phyloP scores from a whole-genome alignment of 2,888 invertebrate genomes.

The Drosophila maculinotata region DNA sequence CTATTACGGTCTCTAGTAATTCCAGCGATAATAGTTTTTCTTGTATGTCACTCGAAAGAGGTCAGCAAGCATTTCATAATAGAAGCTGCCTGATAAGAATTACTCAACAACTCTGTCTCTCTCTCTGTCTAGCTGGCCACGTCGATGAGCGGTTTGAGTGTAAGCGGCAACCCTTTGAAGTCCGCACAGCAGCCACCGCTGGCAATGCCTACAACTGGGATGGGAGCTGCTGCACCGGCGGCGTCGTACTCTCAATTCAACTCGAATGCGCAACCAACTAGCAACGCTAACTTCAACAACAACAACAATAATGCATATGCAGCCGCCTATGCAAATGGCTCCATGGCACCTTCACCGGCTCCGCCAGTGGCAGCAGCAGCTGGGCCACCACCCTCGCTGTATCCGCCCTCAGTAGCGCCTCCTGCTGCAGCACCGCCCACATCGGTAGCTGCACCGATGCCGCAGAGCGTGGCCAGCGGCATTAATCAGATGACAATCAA shows the following conservation, averaged over 20 bases:
- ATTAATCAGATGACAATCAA: slow-evolving; percentile 82
- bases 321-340: slow-evolving; percentile 68
- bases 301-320: slow-evolving; percentile 58
- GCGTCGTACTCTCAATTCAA: slow-evolving; percentile 66
- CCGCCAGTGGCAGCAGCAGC: slow-evolving; percentile 18
- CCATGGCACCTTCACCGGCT: slow-evolving; percentile 36
- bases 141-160: slow-evolving; percentile 80
- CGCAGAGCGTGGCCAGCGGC: slow-evolving; percentile 72
- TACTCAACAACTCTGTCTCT: slow-evolving; percentile 13
- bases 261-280: slow-evolving; percentile 47
- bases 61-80: slow-evolving; percentile 38
- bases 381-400: slow-evolving; percentile 26
- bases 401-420: slow-evolving; percentile 40
- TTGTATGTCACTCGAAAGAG: slow-evolving; percentile 28
- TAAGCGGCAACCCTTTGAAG: slow-evolving; percentile 77
- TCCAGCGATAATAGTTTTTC: no score
- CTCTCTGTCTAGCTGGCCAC: slow-evolving; percentile 71
- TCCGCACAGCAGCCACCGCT: slow-evolving; percentile 37
- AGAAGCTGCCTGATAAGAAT: slow-evolving; percentile 54
- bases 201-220: slow-evolving; percentile 33
- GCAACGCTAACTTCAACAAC: slow-evolving; percentile 42
- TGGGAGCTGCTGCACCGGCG: slow-evolving; percentile 35
- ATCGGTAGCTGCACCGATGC: slow-evolving; percentile 29
- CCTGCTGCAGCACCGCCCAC: slow-evolving; percentile 20
- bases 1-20: no score